Conservation (phyloP, 1,140 invertebrate genomes). For the Zaprionus lachaisei region DNA sequence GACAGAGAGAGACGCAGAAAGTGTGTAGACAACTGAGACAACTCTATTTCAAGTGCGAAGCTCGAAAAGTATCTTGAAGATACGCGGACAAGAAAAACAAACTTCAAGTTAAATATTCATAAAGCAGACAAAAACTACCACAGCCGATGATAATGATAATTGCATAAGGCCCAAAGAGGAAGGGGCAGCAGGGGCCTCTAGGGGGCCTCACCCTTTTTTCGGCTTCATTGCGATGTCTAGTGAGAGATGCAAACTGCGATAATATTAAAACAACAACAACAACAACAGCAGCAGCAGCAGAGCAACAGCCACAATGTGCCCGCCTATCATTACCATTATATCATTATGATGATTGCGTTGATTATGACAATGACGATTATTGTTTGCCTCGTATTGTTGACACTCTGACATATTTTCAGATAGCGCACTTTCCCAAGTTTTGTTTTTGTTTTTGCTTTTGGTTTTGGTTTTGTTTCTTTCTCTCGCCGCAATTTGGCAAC, state of each 20-base stretch:
- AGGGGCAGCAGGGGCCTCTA: background rate
- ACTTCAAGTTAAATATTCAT: conserved; percentile 43
- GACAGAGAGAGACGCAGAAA: background rate
- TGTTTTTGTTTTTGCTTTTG: conserved; percentile 35
- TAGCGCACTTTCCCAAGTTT: conserved; percentile 62
- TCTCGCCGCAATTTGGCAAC: conserved; percentile 59
- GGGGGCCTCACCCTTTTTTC: conserved; percentile 36
- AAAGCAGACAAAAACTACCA: conserved; percentile 36
- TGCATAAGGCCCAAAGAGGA: conserved; percentile 44
- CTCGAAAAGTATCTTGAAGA: background rate
- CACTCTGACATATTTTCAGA: conserved; percentile 74
- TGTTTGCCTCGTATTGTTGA: conserved; percentile 54
- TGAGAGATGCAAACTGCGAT: conserved; percentile 39
- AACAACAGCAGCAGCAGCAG: background rate
- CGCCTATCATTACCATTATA: conserved; percentile 28
- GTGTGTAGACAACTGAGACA: conserved; percentile 26
- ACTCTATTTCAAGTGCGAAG: conserved; percentile 39
- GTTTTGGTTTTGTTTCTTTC: conserved; percentile 40
- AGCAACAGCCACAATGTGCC: background rate
- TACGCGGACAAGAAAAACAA: background rate
- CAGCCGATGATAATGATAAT: conserved; percentile 47
- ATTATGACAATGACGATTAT: conserved; percentile 37
- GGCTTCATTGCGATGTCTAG: conserved; percentile 26
- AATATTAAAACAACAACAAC: conserved; percentile 36
- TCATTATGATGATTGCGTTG: conserved; percentile 44